Base-by-base conservation (phyloP, 1,140 invertebrate species). In the Zaprionus ornatus region DNA sequence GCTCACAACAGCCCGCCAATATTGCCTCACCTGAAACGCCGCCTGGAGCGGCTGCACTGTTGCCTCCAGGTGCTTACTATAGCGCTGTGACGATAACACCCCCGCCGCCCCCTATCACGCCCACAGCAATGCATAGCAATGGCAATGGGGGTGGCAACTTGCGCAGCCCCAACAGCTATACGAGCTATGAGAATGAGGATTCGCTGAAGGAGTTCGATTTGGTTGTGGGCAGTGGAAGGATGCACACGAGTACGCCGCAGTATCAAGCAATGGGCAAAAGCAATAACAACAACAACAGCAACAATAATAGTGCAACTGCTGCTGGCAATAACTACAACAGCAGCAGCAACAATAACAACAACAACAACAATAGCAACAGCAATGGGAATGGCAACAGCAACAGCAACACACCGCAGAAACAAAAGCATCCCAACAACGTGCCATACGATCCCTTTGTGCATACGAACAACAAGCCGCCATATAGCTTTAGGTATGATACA, bases 391-490 rank as follows among this genome's bases (percentile, higher is more conserved):
- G n/a, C 29, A 69, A 5, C 57, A 66, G n/a, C 42, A 59, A 57
- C 48, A 74, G 32, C 48, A 81, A 64, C 52, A 90, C 90, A 55
- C 85, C 90, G 4, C 92, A 93, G 63, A 94, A 93, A 70, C 94
- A 95, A 82, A 95, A 96, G 91, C 95, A 96, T 92, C 95, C 95
- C 54, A 95, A 95, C 77, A 95, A 96, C 92, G 94, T 96, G 93
- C 95, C 95, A 77, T 96, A 96, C 78, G 95, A 96, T 94, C 95
- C 95, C 65, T 93, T 96, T 92, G 94, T 97, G 74, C 97, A 97
- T 93, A 95, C 96, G 57, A 96, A 96, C 88, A 97, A 96, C 77
- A 99, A 99, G 93, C 98, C 98, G 42, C 98, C 98, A 25, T 98
- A 98, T 93, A 99, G 98, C 32, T 93, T 92, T 88, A 92, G 91